These are phyloP conservation scores for Metallyticus violacea DNA, from an alignment of 2,888 invertebrate genomes.

Conservation along the genomic window DNA sequence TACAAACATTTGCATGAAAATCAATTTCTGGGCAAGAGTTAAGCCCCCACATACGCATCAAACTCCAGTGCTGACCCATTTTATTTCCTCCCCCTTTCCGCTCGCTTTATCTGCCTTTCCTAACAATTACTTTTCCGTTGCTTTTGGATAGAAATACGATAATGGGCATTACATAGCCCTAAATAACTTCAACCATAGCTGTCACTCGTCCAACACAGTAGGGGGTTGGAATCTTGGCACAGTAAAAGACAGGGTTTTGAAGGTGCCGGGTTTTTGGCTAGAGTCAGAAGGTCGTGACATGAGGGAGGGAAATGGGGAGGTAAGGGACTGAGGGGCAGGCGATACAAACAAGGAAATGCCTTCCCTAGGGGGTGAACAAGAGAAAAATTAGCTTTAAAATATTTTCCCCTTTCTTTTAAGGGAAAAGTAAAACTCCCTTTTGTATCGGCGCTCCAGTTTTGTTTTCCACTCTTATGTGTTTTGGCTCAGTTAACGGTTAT, in stretches of 20 bases:
- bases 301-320: neutral
- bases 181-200: neutral
- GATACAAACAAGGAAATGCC: neutral
- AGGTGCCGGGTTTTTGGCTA: neutral
- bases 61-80: neutral
- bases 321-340: neutral
- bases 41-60: neutral
- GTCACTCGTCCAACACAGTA: neutral
- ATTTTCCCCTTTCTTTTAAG: neutral
- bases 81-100: neutral
- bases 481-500: neutral
- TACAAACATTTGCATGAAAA: neutral
- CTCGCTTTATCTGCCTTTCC: neutral
- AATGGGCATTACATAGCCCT: neutral
- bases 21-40: neutral
- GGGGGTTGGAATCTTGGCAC: neutral
- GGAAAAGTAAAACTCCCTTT: neutral
- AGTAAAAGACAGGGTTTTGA: neutral
- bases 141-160: constrained; percentile 9
- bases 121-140: neutral
- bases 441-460: neutral
- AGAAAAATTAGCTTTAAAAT: neutral
- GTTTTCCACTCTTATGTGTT: neutral
- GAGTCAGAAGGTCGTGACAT: neutral
- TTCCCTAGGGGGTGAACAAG: neutral